A percentile compares a stretch with the other conserved stretches of the same genome.
Conservation (phyloP, 2,797 vertebrate species). For the Carapus acus region DNA sequence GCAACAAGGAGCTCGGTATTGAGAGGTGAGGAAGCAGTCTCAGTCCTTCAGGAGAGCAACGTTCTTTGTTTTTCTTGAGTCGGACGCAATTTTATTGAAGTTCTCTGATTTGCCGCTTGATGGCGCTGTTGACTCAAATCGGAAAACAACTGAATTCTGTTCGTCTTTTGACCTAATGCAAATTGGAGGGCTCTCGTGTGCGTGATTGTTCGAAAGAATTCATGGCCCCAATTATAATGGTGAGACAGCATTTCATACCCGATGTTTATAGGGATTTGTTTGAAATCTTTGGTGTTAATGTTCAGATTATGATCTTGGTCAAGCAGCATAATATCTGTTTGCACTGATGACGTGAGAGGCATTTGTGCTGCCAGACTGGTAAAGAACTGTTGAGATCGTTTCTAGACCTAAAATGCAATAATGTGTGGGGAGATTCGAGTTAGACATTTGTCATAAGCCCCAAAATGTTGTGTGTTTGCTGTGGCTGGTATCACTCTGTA, state of each 20-base stretch:
- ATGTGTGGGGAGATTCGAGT: background rate
- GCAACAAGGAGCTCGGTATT: constrained; percentile 90
- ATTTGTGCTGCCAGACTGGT: background rate
- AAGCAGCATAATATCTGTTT: background rate
- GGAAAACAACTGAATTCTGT: no score
- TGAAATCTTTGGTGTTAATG: no score
- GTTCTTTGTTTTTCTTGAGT: background rate
- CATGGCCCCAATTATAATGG: background rate
- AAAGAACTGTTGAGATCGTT: no score
- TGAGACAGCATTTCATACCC: background rate
- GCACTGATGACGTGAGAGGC: background rate
- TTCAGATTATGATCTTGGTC: background rate
- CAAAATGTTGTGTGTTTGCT: background rate
- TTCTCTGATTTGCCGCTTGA: constrained; percentile 38
- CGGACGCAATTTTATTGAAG: background rate
- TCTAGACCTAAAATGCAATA: background rate
- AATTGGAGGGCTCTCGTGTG: no score
- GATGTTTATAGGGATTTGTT: background rate
- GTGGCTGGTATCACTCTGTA: no score
- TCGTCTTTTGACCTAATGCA: no score
- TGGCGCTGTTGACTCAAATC: constrained; percentile 31
- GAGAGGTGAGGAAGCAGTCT: constrained; percentile 81
- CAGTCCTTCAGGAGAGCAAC: background rate
- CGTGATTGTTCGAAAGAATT: background rate
- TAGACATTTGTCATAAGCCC: background rate